Base-by-base conservation (phyloP, 2,888 invertebrate species). In the Cremastobaeus sp. region DNA sequence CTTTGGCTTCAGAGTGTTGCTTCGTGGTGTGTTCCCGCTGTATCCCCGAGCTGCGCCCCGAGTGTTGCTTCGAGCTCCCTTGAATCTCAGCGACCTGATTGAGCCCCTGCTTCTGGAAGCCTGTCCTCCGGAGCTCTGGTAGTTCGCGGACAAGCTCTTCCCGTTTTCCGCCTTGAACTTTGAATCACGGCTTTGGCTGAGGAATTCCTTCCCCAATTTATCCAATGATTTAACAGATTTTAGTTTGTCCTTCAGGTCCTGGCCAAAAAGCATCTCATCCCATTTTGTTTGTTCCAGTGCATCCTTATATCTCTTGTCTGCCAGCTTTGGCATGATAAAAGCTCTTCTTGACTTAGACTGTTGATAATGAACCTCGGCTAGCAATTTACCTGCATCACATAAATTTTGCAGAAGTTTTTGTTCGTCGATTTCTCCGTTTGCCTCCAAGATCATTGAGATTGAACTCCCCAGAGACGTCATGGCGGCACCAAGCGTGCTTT, bases 81-180 rank as follows among this genome's bases (percentile, higher is more conserved):
- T 55, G 55, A 55, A 55, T 8, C 20, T 41, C 30, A 55, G 9
- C 0, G 43, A 4, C 11, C 12, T 64, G 43, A 9, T 34, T 4
- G 43, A 32, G 21, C 35, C 39, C 21, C 14, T 50, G 9, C 30
- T 17, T 15, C 37, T 41, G 35, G 52, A 59, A 17, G 54, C 41
- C 69, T 54, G 25, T 18, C 54, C 21, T 11, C 1, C 12, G 8
- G 28, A 39, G 30, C 60, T 54, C 43, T 43, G 60, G 14, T 45
- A 37, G 9, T 39, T 54, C 12, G 20, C 14, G 35, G 69, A 11
- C 60, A 48, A 39, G 25, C 47, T 37, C 8, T 25, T 45, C 9
- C 28, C 43, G 60, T 69, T 69, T 69, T 25, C 69, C 60, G 47
- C 21, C 17, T 25, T 41, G 5, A 9, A 14, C 6, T 8, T 8